phyloP scores from a whole-genome alignment of 2,888 invertebrate genomes.

The Cryptosula pallasiana region DNA sequence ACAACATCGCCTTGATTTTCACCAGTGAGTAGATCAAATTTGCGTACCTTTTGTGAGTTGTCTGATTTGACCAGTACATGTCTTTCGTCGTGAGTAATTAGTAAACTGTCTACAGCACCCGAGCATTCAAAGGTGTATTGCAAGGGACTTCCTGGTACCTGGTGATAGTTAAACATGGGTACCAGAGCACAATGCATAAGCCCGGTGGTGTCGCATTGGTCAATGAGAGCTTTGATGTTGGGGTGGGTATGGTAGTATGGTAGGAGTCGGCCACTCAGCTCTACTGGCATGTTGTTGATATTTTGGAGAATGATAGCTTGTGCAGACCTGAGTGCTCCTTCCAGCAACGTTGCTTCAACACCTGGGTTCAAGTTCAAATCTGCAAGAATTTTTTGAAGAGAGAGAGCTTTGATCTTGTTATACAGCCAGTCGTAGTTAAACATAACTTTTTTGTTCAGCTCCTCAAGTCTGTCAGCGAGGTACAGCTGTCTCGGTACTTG shows the following conservation, averaged over 20 bases:
- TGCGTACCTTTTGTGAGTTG: slow-evolving; percentile 35
- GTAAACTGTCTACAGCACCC: slow-evolving; percentile 33
- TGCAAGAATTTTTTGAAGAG: slow-evolving; percentile 42
- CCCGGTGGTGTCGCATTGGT: slow-evolving; percentile 44
- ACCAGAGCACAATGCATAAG: slow-evolving; percentile 42
- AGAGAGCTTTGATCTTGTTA: slow-evolving; percentile 47
- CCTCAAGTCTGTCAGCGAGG: slow-evolving; percentile 41
- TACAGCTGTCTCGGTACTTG: slow-evolving; percentile 48
- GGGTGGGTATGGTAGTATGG: slow-evolving; percentile 43
- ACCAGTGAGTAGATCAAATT: slow-evolving; percentile 42
- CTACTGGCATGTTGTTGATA: slow-evolving; percentile 45
- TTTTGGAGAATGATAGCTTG: slow-evolving; percentile 39
- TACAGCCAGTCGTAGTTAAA: slow-evolving; percentile 52
- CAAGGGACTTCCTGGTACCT: slow-evolving; percentile 46
- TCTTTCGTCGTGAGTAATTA: slow-evolving; percentile 35
- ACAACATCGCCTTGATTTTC: slow-evolving; percentile 36
- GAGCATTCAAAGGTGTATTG: slow-evolving; percentile 37
- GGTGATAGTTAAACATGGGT: slow-evolving; percentile 46
- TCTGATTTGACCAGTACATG: slow-evolving; percentile 38
- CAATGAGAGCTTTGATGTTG: slow-evolving; percentile 43
- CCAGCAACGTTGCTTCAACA: slow-evolving; percentile 42
- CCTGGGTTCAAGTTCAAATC: slow-evolving; percentile 46
- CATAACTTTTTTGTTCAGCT: slow-evolving; percentile 43
- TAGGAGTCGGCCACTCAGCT: slow-evolving; percentile 47
- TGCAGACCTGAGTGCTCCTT: slow-evolving; percentile 39